These are phyloP conservation scores for Macaca fascicularis DNA, from an alignment of 2,113 vertebrate genomes.

Conservation along the genomic window DNA sequence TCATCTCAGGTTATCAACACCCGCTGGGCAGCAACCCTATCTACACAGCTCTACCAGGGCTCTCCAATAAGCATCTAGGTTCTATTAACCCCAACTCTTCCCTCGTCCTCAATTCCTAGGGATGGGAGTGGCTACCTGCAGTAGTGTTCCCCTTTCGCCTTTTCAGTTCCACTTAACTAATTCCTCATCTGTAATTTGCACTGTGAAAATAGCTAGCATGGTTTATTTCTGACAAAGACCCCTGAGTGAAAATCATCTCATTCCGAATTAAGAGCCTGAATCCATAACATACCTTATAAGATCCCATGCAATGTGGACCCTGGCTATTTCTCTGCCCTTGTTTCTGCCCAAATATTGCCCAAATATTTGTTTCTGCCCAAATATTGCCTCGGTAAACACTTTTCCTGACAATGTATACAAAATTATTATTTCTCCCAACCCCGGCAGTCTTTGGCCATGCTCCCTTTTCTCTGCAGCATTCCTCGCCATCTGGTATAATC, in stretches of 20 bases:
- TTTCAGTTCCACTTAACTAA: not conserved
- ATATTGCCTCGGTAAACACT: not conserved
- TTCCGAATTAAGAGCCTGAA: not conserved
- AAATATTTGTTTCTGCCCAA: not conserved
- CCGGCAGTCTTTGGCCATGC: not conserved
- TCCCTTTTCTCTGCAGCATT: not conserved
- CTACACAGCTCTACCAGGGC: accelerated
- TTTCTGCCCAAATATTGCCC: not conserved
- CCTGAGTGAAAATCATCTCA: not conserved
- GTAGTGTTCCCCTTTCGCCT: not conserved
- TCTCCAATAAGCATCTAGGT: not conserved
- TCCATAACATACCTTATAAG: not conserved
- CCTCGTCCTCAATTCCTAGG: not conserved
- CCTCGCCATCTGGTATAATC: not conserved
- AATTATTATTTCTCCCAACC: not conserved
- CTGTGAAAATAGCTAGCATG: not conserved
- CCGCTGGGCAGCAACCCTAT: not conserved
- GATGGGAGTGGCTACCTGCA: not conserved
- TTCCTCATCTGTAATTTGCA: not conserved
- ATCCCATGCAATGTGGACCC: not conserved
- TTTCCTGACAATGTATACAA: not conserved
- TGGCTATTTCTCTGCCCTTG: not conserved
- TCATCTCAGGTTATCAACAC: no score
- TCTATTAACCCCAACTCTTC: not conserved
- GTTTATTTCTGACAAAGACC: not conserved